Evolutionary conservation across 1,140 invertebrate species (phyloP), one percentile per base, ranked within the genome.

Genomic region (Cheumatopsyche charites): DNA sequence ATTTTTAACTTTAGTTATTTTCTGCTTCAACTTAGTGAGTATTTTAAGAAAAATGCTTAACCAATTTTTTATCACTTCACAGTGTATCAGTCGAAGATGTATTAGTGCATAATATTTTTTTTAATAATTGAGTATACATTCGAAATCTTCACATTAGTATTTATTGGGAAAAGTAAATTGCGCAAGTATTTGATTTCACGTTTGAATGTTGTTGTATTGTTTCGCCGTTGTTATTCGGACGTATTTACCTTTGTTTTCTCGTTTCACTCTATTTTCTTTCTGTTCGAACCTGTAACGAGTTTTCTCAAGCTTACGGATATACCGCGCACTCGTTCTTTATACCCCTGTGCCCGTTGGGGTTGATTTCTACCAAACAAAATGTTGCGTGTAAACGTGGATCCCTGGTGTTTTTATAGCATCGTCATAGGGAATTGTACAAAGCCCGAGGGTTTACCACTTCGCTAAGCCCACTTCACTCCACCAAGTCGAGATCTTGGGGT

Each of bases 361-460:
- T 68, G 67, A 55, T 55, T 68, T 45, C 67, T 42, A 45, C 47
- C 47, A 29, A 68, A 68, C 67, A 66, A 66, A 66, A 66, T 66
- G 63, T 66, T 66, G 63, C 63, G 63, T 66, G 42, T 68, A 55
- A 55, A 55, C 47, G 67, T 3, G 52, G 49, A 68, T 55, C 29
- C 67, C 67, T 13, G 47, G 49, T 68, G 67, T 58, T 68, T 68
- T 68, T 68, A 58, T 68, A 68, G 67, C 67, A 25, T 68, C 67
- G 67, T 68, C 67, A 68, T 68, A 68, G 41, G 42, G 41, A 68
- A 55, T 58, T 21, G 21, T 19, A 58, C 49, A 68, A 68, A 68
- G 67, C 67, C 67, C 29, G 47, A 21, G 49, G 67, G 67, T n/a
- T 68, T 68, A 68, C 47, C 67, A 68, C 21, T 68, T 68, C 42